Evolutionary conservation across 2,113 vertebrate species (phyloP).

Genomic region (Gymnobelideus leadbeateri): DNA sequence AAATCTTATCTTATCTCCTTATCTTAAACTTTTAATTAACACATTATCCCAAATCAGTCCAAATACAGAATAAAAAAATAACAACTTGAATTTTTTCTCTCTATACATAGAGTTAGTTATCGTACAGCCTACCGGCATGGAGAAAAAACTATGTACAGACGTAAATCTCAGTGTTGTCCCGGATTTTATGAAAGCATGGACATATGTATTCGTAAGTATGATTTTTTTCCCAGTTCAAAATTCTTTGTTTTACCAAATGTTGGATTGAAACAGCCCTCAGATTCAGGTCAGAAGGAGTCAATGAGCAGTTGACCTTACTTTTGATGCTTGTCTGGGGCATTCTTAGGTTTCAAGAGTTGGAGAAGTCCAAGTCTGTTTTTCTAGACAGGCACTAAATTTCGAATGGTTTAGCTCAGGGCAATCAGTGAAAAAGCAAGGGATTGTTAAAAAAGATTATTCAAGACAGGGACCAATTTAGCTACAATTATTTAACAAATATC

Average conservation of each 20-base stretch:
- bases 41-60: slow-evolving; percentile 16
- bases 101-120: slow-evolving; percentile 91
- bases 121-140: slow-evolving; percentile 94
- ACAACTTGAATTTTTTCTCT: slow-evolving; percentile 43
- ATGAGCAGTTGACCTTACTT: rapidly evolving
- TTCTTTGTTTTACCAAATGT: not conserved
- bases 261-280: not conserved
- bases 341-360: not conserved
- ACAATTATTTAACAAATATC: slow-evolving; percentile 20
- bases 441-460: not conserved
- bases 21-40: slow-evolving; percentile 24
- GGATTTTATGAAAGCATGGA: slow-evolving; percentile 95
- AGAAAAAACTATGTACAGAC: slow-evolving; percentile 97
- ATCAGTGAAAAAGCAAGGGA: slow-evolving; percentile 19
- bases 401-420: not conserved
- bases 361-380: not conserved
- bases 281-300: not conserved
- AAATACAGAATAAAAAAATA: slow-evolving; percentile 33
- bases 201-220: slow-evolving; percentile 94
- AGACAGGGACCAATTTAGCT: not conserved
- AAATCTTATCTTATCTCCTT: no score
- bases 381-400: not conserved
- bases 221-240: slow-evolving; percentile 10
- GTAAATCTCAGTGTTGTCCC: slow-evolving; percentile 97
- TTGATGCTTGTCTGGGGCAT: not conserved